A percentile compares a stretch with the other conserved stretches of the same genome.
Conservation (phyloP, 1,140 invertebrate species). For the Mylabris phalerata region DNA sequence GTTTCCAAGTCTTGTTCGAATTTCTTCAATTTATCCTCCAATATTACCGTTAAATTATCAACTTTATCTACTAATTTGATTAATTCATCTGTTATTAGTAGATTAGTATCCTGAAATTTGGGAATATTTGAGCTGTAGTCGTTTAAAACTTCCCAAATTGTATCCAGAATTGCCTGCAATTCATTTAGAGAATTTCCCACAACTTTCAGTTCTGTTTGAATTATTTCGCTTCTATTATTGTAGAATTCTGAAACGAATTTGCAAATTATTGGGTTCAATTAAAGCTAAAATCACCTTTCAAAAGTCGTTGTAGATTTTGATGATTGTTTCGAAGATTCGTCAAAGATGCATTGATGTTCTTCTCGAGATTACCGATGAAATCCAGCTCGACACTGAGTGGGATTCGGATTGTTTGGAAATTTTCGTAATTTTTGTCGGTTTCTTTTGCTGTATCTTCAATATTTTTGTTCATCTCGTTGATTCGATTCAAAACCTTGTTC, state of each 20-base stretch:
- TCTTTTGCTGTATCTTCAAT: not conserved
- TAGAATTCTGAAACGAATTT: not conserved
- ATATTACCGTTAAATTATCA: not conserved
- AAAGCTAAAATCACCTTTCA: slow-evolving; percentile 1
- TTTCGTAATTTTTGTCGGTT: not conserved
- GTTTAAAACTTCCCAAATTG: not conserved
- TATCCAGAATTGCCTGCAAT: not conserved
- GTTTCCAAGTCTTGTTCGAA: too few species aligned
- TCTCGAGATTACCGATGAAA: not conserved
- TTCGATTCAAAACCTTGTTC: not conserved
- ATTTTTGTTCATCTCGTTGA: not conserved
- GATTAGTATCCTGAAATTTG: not conserved
- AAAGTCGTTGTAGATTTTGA: not conserved
- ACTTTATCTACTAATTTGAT: not conserved
- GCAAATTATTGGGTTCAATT: not conserved
- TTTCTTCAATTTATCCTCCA: too few species aligned
- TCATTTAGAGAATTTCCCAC: not conserved
- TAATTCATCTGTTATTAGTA: not conserved
- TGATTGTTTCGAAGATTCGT: not conserved
- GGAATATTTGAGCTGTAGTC: not conserved
- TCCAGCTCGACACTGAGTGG: not conserved
- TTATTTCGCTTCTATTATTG: not conserved
- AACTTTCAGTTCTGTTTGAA: not conserved
- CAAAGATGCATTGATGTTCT: not conserved
- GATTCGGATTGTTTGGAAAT: not conserved